Conservation (phyloP, 2,888 invertebrate species). For the Linhomoeus sp. region DNA sequence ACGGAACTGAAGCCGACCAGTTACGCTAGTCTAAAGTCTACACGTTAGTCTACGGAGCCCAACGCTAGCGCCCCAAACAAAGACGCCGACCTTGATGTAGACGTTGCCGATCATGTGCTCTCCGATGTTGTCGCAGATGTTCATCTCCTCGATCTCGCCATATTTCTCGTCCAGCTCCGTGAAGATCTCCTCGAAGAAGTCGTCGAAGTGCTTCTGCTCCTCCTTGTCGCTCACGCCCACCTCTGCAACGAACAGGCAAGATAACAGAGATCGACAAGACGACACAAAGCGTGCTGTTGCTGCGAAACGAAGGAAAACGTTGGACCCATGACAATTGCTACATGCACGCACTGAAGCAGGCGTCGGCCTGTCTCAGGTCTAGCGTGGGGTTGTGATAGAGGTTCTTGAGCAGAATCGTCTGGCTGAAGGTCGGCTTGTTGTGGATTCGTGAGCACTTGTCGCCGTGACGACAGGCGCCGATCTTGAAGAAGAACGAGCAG, state of each 20-base stretch:
- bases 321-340: no score
- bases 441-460: conserved; percentile 95
- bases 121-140: conserved; percentile 96
- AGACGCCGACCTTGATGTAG: conserved; percentile 67
- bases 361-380: conserved; percentile 89
- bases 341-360: conserved; percentile 61
- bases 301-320: no score
- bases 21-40: no score
- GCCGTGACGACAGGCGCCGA: conserved; percentile 98
- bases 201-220: conserved; percentile 97
- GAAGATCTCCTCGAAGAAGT: conserved; percentile 98
- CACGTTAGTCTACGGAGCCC: no score
- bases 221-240: conserved; percentile 36
- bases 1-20: conserved; percentile 51
- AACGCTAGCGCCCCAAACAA: no score
- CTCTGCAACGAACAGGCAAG: no score
- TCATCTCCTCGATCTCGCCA: conserved; percentile 99
- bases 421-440: conserved; percentile 95
- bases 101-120: conserved; percentile 97
- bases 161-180: conserved; percentile 96
- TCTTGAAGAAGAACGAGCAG: conserved; percentile 99
- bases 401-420: conserved; percentile 89
- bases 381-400: conserved; percentile 96
- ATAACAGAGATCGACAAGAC: no score
- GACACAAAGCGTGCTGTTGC: no score